Conservation (phyloP, 1,140 invertebrate genomes). For the Drosophila navojoa region DNA sequence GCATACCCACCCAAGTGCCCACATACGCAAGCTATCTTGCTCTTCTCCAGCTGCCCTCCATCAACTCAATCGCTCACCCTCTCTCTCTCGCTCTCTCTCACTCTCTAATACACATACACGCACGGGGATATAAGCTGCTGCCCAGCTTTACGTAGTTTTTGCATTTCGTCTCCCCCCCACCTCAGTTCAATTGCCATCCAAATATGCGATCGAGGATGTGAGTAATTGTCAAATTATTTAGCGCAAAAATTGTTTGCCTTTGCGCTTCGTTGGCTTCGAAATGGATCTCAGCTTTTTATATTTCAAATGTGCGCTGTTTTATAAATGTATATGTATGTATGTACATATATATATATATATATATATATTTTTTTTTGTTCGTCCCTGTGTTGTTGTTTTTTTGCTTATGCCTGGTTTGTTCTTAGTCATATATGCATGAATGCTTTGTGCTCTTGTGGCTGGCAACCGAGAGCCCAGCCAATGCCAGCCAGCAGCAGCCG, state of each 20-base stretch:
- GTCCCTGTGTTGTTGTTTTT: conserved; percentile 10
- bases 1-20: conserved; percentile 11
- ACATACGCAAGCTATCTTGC: conserved; percentile 3
- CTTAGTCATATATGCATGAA: conserved; percentile 82
- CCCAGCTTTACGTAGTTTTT: conserved; percentile 21
- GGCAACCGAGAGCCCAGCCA: conserved; percentile 3
- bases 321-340: conserved; percentile 1
- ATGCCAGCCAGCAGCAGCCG: not conserved
- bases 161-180: not conserved
- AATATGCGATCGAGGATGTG: conserved; percentile 62
- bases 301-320: conserved; percentile 36
- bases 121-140: conserved; percentile 7
- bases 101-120: not conserved
- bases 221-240: conserved; percentile 84
- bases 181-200: conserved; percentile 28
- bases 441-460: conserved; percentile 54
- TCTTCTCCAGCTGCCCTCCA: conserved; percentile 28
- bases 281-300: conserved; percentile 73
- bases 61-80: conserved; percentile 3
- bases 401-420: conserved; percentile 72
- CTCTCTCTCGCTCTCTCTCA: not conserved
- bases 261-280: conserved; percentile 73
- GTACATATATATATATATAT: too few relatives aligned
- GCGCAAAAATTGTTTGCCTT: conserved; percentile 83
- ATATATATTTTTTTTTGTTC: too few relatives aligned